Conservation (phyloP, 1,140 invertebrate species). For the Drosophila varians region DNA sequence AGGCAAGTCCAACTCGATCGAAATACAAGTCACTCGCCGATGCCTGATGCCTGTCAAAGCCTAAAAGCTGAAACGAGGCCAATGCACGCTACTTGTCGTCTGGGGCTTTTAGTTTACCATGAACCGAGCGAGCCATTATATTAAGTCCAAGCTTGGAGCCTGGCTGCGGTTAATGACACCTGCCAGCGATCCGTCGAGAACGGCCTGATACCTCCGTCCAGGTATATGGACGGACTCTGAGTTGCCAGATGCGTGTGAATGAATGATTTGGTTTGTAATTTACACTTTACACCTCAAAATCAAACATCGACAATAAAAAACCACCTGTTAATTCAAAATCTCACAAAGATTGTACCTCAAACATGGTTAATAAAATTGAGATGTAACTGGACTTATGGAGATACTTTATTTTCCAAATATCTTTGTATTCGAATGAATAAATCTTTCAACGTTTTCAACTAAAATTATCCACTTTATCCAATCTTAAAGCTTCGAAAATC, state of each 20-base stretch:
- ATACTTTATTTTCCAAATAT: neutral
- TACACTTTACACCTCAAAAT: constrained; percentile 21
- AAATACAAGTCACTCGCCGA: constrained; percentile 33
- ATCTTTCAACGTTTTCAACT: neutral
- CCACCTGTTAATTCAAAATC: constrained; percentile 2
- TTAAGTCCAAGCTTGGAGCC: constrained; percentile 16
- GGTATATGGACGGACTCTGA: neutral
- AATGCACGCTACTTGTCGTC: constrained; percentile 48
- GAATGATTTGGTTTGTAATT: constrained; percentile 33
- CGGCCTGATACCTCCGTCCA: constrained; percentile 28
- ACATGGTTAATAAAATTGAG: constrained; percentile 2
- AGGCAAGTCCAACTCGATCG: constrained; percentile 27
- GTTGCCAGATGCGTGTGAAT: constrained; percentile 26
- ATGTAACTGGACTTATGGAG: constrained; percentile 10
- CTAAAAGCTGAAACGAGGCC: constrained; percentile 44
- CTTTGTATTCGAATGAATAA: no score
- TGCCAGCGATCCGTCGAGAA: constrained; percentile 16
- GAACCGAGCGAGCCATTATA: constrained; percentile 22
- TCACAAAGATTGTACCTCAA: no score
- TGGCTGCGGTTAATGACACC: constrained; percentile 47
- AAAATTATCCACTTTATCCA: neutral
- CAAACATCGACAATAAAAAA: constrained; percentile 22
- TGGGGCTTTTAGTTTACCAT: constrained; percentile 40
- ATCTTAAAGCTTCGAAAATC: neutral
- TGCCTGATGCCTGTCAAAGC: constrained; percentile 48